phyloP scores from a whole-genome alignment of 2,888 invertebrate species.

The Eucera pruinosa region DNA sequence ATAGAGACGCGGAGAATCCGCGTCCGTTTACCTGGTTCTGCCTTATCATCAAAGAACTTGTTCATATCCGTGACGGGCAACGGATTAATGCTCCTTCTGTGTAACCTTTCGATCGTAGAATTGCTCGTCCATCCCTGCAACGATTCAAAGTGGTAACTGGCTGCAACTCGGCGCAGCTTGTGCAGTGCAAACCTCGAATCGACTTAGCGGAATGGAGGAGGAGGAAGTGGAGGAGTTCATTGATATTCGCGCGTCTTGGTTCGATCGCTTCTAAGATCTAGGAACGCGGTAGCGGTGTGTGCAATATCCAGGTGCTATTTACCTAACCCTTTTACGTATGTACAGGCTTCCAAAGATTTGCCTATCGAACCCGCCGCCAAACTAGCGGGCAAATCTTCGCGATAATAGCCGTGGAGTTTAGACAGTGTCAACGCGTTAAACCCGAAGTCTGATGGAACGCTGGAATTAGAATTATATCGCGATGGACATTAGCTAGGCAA shows the following conservation, averaged over 20 bases:
- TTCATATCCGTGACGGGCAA: conserved; percentile 67
- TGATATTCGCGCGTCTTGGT: not conserved
- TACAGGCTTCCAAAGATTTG: no score
- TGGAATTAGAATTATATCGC: no score
- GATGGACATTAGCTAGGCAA: no score
- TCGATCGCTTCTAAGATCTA: conserved; percentile 12
- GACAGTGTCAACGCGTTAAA: no score
- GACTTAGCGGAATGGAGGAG: no score
- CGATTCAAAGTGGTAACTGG: conserved; percentile 21
- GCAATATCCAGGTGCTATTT: not conserved
- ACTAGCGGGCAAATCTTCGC: no score
- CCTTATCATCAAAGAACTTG: conserved; percentile 73
- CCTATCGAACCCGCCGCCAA: no score
- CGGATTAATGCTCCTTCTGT: conserved; percentile 65
- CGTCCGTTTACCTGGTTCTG: conserved; percentile 59
- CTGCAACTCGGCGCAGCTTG: conserved; percentile 16
- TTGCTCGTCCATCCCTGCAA: conserved; percentile 77
- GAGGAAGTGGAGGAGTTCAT: not conserved
- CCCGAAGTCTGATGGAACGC: no score
- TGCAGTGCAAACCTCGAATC: not conserved
- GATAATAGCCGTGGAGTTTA: not conserved
- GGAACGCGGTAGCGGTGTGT: not conserved
- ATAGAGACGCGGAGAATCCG: not conserved
- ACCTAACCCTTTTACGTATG: not conserved
- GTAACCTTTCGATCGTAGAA: conserved; percentile 70